Conservation (phyloP, 2,113 vertebrate genomes). For the Hirundichthys speculiger region DNA sequence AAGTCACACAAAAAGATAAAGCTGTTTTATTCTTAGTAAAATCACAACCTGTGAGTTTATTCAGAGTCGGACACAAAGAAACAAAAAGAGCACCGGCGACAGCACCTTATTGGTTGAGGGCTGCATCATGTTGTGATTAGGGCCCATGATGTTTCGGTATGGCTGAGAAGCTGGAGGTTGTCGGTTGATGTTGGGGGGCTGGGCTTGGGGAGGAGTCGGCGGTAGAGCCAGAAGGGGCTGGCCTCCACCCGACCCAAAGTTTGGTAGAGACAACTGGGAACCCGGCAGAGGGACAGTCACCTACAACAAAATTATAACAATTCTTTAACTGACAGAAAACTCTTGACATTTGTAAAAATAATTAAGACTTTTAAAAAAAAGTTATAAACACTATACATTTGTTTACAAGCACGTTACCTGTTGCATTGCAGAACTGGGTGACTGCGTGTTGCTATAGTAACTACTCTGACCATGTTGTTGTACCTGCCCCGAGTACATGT, state of each 20-base stretch:
- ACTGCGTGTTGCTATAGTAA: slow-evolving; percentile 96
- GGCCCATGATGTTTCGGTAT: slow-evolving; percentile 92
- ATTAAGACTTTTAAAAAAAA: not conserved
- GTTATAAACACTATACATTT: not conserved
- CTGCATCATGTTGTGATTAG: slow-evolving; percentile 91
- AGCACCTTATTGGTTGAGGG: slow-evolving; percentile 90
- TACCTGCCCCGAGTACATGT: slow-evolving; percentile 94
- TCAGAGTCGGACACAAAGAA: too few relatives aligned
- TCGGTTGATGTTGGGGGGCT: slow-evolving; percentile 88
- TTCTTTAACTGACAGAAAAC: not conserved
- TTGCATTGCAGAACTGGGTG: slow-evolving; percentile 91
- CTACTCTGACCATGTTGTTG: slow-evolving; percentile 95
- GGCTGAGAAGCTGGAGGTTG: slow-evolving; percentile 89
- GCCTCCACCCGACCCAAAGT: slow-evolving; percentile 91
- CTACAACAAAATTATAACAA: slow-evolving; percentile 63
- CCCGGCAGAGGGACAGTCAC: slow-evolving; percentile 92
- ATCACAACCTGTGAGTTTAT: too few relatives aligned
- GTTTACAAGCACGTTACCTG: slow-evolving; percentile 82
- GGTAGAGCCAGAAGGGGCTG: slow-evolving; percentile 94
- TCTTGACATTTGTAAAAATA: not conserved
- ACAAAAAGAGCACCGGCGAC: not conserved
- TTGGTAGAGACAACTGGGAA: slow-evolving; percentile 92
- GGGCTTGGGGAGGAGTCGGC: slow-evolving; percentile 89
- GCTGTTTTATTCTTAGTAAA: not conserved
- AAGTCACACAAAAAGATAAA: slow-evolving; percentile 11